phyloP scores from a whole-genome alignment of 2,888 invertebrate species.

The Acanthosepion pharaonis region DNA sequence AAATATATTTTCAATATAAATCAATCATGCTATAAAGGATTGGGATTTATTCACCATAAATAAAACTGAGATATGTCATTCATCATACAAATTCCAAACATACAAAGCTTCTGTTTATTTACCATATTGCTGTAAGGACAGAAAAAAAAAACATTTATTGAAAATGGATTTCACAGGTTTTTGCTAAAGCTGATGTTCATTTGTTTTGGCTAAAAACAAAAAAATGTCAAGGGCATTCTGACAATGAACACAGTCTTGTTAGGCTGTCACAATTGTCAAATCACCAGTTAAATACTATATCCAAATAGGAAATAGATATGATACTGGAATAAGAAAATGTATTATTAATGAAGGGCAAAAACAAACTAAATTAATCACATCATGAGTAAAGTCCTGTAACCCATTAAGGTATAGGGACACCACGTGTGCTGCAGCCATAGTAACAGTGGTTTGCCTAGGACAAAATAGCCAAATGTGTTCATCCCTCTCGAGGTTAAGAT shows the following conservation, averaged over 20 bases:
- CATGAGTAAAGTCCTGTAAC: too few relatives aligned
- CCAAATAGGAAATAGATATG: neutral
- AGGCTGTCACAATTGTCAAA: neutral
- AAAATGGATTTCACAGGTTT: neutral
- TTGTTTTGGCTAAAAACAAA: neutral
- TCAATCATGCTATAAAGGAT: neutral
- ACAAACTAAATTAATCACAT: too few relatives aligned
- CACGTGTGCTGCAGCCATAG: too few relatives aligned
- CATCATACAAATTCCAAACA: neutral
- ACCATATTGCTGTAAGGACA: neutral
- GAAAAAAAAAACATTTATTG: neutral
- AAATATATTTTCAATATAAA: constrained; percentile 4
- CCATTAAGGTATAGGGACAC: too few relatives aligned
- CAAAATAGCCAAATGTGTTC: too few relatives aligned
- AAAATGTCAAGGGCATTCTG: constrained; percentile 17
- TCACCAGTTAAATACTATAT: neutral
- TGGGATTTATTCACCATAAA: neutral
- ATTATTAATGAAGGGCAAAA: too few relatives aligned
- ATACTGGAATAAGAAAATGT: neutral
- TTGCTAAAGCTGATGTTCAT: constrained; percentile 14
- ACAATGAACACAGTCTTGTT: neutral
- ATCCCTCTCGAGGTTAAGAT: too few relatives aligned
- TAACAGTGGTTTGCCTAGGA: too few relatives aligned
- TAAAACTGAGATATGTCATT: neutral
- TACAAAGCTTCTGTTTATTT: neutral